Conservation (phyloP, 2,888 invertebrate genomes). For the Pegoplata infirma region DNA sequence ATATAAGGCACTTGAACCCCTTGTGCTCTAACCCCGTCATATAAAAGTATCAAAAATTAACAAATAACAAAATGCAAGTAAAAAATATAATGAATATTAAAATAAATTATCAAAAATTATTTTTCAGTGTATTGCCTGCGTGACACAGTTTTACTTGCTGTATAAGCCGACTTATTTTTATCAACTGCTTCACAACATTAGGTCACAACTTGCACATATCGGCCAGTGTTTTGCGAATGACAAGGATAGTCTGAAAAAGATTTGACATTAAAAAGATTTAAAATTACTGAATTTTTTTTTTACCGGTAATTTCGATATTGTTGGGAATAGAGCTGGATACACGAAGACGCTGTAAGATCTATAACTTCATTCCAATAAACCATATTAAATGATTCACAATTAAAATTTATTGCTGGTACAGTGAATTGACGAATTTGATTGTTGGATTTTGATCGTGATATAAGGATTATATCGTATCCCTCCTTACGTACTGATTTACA, state of each 20-base stretch:
- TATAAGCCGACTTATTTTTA: neutral
- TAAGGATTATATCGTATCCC: neutral
- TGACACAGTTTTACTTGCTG: neutral
- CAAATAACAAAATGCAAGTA: neutral
- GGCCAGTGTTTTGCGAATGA: neutral
- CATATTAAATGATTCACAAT: neutral
- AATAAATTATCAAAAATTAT: no score
- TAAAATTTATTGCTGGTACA: neutral
- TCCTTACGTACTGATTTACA: neutral
- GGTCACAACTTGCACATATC: neutral
- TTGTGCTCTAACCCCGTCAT: no score
- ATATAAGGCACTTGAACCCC: no score
- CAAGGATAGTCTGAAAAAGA: neutral
- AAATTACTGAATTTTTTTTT: neutral
- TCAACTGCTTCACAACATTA: neutral
- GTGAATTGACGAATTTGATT: conserved; percentile 1
- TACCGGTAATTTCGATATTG: no score
- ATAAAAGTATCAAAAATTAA: neutral
- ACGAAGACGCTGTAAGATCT: no score
- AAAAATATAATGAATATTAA: no score
- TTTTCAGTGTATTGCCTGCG: no score
- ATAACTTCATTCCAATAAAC: neutral
- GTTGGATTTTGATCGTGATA: neutral
- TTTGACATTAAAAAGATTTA: neutral
- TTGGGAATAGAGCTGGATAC: no score